Evolutionary conservation across 2,113 vertebrate species (phyloP).

Genomic region (Takifugu flavidus): DNA sequence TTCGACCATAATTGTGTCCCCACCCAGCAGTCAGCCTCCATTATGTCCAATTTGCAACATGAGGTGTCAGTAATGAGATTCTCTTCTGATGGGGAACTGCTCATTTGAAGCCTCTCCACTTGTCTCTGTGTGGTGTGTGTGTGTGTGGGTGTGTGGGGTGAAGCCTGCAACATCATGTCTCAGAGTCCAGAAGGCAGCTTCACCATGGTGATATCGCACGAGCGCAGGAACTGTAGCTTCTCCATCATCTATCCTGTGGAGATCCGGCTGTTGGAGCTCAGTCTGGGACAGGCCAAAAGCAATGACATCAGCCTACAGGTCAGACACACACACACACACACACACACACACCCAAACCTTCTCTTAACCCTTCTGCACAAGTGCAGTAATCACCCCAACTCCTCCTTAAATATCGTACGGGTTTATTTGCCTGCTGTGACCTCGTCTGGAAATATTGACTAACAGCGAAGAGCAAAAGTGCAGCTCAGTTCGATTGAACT

Average conservation of each 20-base stretch:
- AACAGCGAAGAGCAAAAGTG: too few relatives aligned
- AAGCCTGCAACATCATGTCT: constrained; percentile 95
- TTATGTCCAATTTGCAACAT: constrained; percentile 48
- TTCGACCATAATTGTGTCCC: constrained; percentile 42
- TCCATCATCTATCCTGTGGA: constrained; percentile 93
- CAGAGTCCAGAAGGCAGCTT: constrained; percentile 91
- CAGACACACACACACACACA: constrained; percentile 1
- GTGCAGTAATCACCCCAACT: too few relatives aligned
- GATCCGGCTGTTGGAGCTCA: constrained; percentile 89
- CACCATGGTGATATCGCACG: constrained; percentile 87
- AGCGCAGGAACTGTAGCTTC: constrained; percentile 94
- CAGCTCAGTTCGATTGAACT: too few relatives aligned
- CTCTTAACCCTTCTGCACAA: too few relatives aligned
- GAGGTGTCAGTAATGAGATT: constrained; percentile 58
- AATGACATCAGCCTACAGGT: constrained; percentile 61
- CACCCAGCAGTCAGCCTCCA: constrained; percentile 39
- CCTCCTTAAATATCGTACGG: too few relatives aligned
- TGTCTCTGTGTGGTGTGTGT: constrained; percentile 18
- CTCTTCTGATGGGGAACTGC: constrained; percentile 48
- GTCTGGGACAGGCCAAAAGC: constrained; percentile 82
- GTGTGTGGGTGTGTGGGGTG: constrained; percentile 31
- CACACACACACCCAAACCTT: too few relatives aligned
- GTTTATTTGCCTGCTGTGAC: too few relatives aligned
- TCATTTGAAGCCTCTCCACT: constrained; percentile 42
- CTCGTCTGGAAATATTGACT: too few relatives aligned